Conservation (phyloP, 2,797 vertebrate species). For the Malacoraja senta region DNA sequence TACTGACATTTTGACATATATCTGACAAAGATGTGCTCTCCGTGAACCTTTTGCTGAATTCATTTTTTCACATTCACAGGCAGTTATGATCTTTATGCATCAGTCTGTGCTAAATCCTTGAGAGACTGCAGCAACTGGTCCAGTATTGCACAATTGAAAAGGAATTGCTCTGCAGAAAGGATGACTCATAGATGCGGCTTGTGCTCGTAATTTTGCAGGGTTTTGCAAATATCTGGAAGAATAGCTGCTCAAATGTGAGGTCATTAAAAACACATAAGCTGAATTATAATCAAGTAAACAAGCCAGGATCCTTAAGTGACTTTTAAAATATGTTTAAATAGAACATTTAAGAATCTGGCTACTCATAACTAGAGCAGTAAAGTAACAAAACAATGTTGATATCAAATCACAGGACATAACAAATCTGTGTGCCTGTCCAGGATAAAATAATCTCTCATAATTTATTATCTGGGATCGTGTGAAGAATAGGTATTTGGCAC, state of each 20-base stretch:
- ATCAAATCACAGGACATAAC: neutral
- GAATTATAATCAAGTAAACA: neutral
- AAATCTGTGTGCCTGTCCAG: neutral
- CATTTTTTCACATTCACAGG: neutral
- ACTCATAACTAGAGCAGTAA: neutral
- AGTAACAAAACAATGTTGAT: neutral
- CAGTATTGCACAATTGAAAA: slow-evolving; percentile 43
- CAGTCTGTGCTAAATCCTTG: slow-evolving; percentile 39
- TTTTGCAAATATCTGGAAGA: slow-evolving; percentile 39
- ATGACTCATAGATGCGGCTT: slow-evolving; percentile 63
- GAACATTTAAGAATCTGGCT: neutral
- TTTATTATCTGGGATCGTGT: neutral
- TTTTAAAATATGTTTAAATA: neutral
- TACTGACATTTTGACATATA: neutral
- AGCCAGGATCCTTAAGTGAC: neutral
- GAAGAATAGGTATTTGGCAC: neutral
- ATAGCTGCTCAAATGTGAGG: slow-evolving; percentile 25
- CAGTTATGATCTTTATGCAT: neutral
- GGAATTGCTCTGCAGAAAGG: slow-evolving; percentile 51
- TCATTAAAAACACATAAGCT: neutral
- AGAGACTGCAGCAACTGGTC: slow-evolving; percentile 45
- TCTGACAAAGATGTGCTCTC: neutral
- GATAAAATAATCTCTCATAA: neutral
- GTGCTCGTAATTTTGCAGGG: slow-evolving; percentile 44
- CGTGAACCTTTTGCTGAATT: slow-evolving; percentile 1